These are phyloP conservation scores for Sander lucioperca DNA, from an alignment of 2,113 vertebrate genomes.

Conservation along the genomic window DNA sequence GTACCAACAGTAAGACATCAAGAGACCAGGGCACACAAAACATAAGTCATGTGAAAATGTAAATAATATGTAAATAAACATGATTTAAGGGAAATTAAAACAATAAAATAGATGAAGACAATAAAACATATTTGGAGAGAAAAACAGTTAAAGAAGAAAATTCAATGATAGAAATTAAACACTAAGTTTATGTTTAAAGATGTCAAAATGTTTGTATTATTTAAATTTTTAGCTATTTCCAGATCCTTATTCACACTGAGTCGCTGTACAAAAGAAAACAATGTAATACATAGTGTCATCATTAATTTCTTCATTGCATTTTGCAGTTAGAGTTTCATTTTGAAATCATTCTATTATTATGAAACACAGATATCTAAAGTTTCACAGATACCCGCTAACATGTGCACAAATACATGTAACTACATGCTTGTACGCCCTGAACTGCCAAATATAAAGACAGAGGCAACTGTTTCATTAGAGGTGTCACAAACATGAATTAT, in stretches of 20 bases:
- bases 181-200: background rate
- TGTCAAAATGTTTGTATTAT: background rate
- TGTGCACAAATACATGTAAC: background rate
- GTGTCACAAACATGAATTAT: slow-evolving; percentile 71
- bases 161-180: background rate
- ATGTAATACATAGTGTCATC: background rate
- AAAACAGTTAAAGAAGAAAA: background rate
- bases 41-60: background rate
- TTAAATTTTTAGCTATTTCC: background rate
- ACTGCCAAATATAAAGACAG: slow-evolving; percentile 46
- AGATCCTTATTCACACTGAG: background rate
- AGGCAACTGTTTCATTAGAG: slow-evolving; percentile 63
- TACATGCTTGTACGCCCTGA: slow-evolving; percentile 1
- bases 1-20: background rate
- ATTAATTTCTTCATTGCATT: background rate
- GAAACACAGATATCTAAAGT: background rate
- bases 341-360: background rate
- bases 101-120: background rate
- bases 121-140: background rate
- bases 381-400: slow-evolving; percentile 7
- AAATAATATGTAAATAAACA: background rate
- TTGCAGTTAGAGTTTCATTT: background rate
- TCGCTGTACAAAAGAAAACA: background rate
- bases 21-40: background rate
- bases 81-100: background rate